Base-by-base conservation (phyloP, 2,113 vertebrate genomes). In the Anguilla rostrata region DNA sequence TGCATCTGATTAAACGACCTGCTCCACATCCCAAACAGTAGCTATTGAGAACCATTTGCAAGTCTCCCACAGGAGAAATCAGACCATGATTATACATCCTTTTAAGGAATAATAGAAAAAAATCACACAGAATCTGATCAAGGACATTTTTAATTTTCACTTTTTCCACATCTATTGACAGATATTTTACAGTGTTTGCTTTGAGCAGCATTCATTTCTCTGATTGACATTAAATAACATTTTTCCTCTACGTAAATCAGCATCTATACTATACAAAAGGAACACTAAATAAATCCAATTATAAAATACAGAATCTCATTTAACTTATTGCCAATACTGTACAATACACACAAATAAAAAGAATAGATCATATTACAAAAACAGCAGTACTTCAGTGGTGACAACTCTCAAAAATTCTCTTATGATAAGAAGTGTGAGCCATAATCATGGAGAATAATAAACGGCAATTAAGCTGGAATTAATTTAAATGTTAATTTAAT, bases 311-410 rank as follows among this genome's bases (percentile, higher is more conserved):
- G 49, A 83, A 63, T 88, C 39, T 88, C 22, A 83, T 85, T 79
- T 39, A 71, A 82, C 71, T 86, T 66, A 82, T 53, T 83, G 41
- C 41, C 26, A 14, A 56, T 46, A 57, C 43, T 82, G 86, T 86
- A 90, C 11, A 39, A 40, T 60, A 53, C 81, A 56, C 71, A 83
- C 75, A 84, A 11, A 60, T 79, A 82, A 18, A 78, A 71, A 40
- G 16, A 53, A 39, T 40, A 18, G n/a, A 57, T 86, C 34, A 78
- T 89, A 90, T 91, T 91, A 92, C 91, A 92, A 89, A 22, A 80
- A 71, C 75, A 84, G 85, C 60, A 82, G 85, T 81, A 63, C 39
- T 53, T 57, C 20, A 85, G 85, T 83, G 79, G 60, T 84, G 91
- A 89, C 87, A 40, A 6, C 49, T 29, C 80, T 82, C 46, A 34